Evolutionary conservation across 2,797 vertebrate species (phyloP).

Genomic region (Lindbergichthys nudifrons): DNA sequence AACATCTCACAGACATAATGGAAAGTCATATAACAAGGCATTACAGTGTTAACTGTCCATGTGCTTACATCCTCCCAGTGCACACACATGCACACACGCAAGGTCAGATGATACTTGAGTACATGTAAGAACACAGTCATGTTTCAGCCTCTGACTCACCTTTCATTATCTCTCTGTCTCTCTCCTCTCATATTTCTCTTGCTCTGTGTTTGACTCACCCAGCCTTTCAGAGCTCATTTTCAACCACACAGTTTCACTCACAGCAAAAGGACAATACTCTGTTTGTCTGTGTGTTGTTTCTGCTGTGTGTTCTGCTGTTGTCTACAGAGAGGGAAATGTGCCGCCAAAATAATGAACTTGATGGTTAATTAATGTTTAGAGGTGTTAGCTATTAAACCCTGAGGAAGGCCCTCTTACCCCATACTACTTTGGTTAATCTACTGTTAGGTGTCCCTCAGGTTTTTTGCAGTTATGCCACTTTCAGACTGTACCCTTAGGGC

Average conservation of each 20-base stretch:
- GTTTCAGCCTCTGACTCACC: conserved; percentile 57
- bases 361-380: conserved; percentile 39
- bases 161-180: conserved; percentile 28
- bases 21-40: conserved; percentile 30
- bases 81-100: conserved; percentile 23
- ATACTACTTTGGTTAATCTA: background rate
- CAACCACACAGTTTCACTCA: conserved; percentile 44
- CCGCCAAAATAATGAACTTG: conserved; percentile 35
- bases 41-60: conserved; percentile 42
- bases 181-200: conserved; percentile 44
- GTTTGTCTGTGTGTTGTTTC: conserved; percentile 25
- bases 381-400: conserved; percentile 31
- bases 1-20: conserved; percentile 13
- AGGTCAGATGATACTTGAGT: conserved; percentile 53
- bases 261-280: conserved; percentile 27
- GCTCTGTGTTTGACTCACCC: conserved; percentile 43
- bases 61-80: conserved; percentile 12
- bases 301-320: conserved; percentile 4
- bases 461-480: background rate
- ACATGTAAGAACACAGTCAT: conserved; percentile 43
- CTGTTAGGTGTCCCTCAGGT: conserved; percentile 1
- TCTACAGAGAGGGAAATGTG: conserved; percentile 32
- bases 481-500: conserved; percentile 3
- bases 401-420: conserved; percentile 15
- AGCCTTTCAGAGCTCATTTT: conserved; percentile 38